These are phyloP conservation scores for Apteryx mantelli DNA, from an alignment of 2,113 vertebrate genomes.

Conservation along the genomic window DNA sequence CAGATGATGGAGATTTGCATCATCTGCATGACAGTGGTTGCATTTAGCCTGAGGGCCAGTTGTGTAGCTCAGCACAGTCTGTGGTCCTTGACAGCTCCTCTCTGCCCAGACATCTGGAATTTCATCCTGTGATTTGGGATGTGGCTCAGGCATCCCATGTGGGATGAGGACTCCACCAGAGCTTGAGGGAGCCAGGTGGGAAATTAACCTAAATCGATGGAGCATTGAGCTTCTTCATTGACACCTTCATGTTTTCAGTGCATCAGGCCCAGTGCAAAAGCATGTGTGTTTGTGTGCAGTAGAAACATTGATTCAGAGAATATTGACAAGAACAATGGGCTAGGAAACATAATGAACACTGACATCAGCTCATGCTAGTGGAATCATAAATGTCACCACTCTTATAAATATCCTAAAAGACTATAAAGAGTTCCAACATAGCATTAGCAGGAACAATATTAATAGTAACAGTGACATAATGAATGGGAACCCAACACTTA, in stretches of 20 bases:
- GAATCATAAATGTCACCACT: background rate
- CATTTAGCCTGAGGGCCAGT: background rate
- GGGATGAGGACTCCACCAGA: background rate
- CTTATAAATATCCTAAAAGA: background rate
- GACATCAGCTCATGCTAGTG: background rate
- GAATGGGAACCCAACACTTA: background rate
- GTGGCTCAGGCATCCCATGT: background rate
- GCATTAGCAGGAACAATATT: background rate
- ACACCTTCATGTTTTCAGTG: background rate
- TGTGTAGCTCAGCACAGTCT: background rate
- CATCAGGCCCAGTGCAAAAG: background rate
- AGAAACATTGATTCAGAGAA: background rate
- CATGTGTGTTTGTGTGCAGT: fast-evolving
- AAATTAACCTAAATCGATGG: background rate
- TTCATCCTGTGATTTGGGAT: background rate
- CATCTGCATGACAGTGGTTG: background rate
- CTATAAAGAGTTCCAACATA: background rate
- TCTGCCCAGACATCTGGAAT: background rate
- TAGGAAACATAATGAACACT: background rate
- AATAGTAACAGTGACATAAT: background rate
- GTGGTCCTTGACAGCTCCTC: background rate
- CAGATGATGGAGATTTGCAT: background rate
- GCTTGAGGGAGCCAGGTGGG: background rate
- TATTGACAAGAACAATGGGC: background rate
- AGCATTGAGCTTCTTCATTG: background rate